These are phyloP conservation scores for Leptoteleia sp. DNA, from an alignment of 1,140 invertebrate genomes.

Conservation along the genomic window DNA sequence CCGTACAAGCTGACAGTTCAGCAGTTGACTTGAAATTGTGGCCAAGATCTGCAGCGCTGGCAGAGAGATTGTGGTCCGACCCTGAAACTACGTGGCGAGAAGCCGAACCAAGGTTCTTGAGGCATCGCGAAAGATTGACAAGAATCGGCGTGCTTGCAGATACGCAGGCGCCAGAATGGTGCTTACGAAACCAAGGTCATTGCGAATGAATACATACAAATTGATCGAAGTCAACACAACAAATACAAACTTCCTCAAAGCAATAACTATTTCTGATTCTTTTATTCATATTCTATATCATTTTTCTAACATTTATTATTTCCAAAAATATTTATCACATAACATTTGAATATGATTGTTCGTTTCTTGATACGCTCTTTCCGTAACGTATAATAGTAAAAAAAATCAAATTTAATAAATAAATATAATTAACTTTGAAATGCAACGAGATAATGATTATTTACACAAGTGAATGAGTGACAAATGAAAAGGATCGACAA, in stretches of 20 bases:
- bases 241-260: not conserved
- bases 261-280: not conserved
- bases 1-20: slow-evolving; percentile 87
- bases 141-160: slow-evolving; percentile 86
- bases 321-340: slow-evolving; percentile 60
- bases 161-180: slow-evolving; percentile 89
- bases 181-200: slow-evolving; percentile 78
- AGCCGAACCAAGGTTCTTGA: slow-evolving; percentile 86
- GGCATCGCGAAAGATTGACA: slow-evolving; percentile 86
- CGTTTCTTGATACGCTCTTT: slow-evolving; percentile 29
- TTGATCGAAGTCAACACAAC: not conserved
- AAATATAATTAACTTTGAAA: slow-evolving; percentile 19
- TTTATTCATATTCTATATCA: slow-evolving; percentile 44
- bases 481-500: slow-evolving; percentile 23
- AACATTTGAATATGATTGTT: slow-evolving; percentile 54
- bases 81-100: slow-evolving; percentile 83
- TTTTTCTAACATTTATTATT: slow-evolving; percentile 55
- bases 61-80: slow-evolving; percentile 90
- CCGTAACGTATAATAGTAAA: slow-evolving; percentile 8
- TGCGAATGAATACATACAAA: not conserved
- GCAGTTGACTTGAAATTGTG: slow-evolving; percentile 86
- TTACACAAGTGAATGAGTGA: slow-evolving; percentile 51
- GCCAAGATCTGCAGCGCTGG: slow-evolving; percentile 89
- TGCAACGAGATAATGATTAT: slow-evolving; percentile 51
- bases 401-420: slow-evolving; percentile 36